Base-by-base conservation (phyloP, 92 coral and sea anemone species). In the Siderastrea siderea region DNA sequence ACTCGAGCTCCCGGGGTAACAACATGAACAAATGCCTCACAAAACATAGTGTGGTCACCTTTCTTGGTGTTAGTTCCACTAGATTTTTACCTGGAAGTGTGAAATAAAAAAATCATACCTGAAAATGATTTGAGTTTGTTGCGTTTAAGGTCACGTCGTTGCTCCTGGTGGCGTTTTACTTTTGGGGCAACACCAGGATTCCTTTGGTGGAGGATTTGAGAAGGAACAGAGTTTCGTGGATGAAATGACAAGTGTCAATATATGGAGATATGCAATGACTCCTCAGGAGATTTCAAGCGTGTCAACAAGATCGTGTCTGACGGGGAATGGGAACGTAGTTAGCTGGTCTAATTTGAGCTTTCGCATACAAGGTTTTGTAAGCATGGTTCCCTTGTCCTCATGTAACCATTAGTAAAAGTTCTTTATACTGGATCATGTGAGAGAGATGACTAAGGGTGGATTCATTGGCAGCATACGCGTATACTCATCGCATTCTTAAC, bases 111-210 rank as follows among this genome's bases (percentile, higher is more conserved):
- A 26, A 0, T 26, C 38, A 26, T 26, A 26, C 38, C 38, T 26
- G 38, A 26, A 26, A 26, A 26, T 26, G 38, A 52, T 52, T 4
- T 63, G 5, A 63, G 12, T 6, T 77, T 45, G 3, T 7, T 51
- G 1, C 52, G 4, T 69, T 47, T 15, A 8, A 77, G 81, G 81
- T 77, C 16, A 77, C 68, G 54, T 77, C 65, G 59, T 59, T 17
- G 65, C 68, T 8, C 51, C 66, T 13, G 68, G 5, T 4, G 81
- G 81, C 12, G 1, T 49, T 46, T 19, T 77, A 12, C 52, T 77
- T 4, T 7, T 77, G 38, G 81, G 81, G 13, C 81, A 77, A 10
- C 69, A 77, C 4, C 69, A 77, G 26, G 81, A 77, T 47, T 13
- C 44, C 10, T 46, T 1, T 14, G 81, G n/a, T 2, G 69, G 69